Conservation (phyloP, 2,888 invertebrate species). For the Eristalis tenax region DNA sequence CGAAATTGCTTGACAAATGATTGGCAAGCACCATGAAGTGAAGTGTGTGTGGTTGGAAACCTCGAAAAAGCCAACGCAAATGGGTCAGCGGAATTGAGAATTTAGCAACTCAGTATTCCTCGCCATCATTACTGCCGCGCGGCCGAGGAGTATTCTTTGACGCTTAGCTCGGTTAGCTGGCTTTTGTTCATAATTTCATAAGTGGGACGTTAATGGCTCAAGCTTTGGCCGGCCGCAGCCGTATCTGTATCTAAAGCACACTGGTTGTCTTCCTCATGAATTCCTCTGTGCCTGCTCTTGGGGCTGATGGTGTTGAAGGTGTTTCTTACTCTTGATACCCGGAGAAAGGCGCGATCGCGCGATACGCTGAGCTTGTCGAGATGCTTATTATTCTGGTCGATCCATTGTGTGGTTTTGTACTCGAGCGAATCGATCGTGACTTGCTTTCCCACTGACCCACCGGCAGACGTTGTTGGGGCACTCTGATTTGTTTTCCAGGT, state of each 20-base stretch:
- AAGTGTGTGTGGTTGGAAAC: slow-evolving; percentile 31
- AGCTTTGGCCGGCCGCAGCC: neutral
- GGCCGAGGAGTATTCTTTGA: neutral
- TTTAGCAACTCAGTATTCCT: slow-evolving; percentile 57
- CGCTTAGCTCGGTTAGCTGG: neutral
- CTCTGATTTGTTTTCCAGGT: slow-evolving; percentile 12
- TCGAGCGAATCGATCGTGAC: slow-evolving; percentile 40
- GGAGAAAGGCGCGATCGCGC: slow-evolving; percentile 24
- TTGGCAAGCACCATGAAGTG: neutral
- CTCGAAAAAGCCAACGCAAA: slow-evolving; percentile 33
- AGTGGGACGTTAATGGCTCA: slow-evolving; percentile 33
- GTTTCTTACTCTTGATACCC: neutral
- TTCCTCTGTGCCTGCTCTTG: neutral
- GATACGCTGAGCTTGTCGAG: neutral
- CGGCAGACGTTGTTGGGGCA: neutral
- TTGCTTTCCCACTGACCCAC: slow-evolving; percentile 39
- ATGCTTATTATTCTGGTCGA: slow-evolving; percentile 33
- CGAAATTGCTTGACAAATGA: slow-evolving; percentile 18
- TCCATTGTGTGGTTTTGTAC: slow-evolving; percentile 27
- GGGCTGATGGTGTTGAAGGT: neutral
- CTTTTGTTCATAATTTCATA: slow-evolving; percentile 17
- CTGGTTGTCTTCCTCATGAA: slow-evolving; percentile 4
- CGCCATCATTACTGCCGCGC: neutral
- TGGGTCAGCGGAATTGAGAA: slow-evolving; percentile 63
- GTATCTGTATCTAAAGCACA: slow-evolving; percentile 14